phyloP scores from a whole-genome alignment of 2,113 vertebrate genomes.

The Muntiacus muntjak region DNA sequence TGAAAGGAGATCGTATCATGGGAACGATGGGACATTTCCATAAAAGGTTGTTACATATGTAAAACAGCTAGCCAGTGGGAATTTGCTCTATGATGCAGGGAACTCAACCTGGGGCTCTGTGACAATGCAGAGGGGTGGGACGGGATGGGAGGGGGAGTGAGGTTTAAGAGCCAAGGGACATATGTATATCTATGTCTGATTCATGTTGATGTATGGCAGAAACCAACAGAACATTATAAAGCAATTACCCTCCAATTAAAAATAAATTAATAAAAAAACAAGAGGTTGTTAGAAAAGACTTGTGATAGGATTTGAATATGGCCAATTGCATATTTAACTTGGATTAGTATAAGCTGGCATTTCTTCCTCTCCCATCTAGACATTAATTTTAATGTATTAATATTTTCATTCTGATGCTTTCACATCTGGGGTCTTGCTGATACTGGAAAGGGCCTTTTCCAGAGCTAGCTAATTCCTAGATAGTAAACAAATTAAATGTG shows the following conservation, averaged over 20 bases:
- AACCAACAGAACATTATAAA: background rate
- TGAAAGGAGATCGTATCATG: background rate
- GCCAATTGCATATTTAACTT: background rate
- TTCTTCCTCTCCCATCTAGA: background rate
- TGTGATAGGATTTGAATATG: background rate
- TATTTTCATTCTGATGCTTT: conserved; percentile 27
- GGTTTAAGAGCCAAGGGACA: background rate
- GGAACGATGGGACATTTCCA: background rate
- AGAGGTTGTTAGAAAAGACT: background rate
- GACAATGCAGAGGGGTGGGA: background rate
- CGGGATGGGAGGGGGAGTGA: background rate
- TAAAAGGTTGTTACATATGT: background rate
- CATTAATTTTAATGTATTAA: conserved; percentile 13
- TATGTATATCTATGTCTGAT: background rate
- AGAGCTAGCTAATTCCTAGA: background rate
- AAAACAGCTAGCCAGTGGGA: background rate
- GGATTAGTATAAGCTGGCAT: background rate
- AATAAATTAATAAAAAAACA: background rate
- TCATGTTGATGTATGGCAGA: background rate
- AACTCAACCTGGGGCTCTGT: background rate
- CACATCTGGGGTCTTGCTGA: background rate
- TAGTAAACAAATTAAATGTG: background rate
- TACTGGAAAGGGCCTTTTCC: background rate
- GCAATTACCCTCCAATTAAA: background rate
- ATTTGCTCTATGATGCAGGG: background rate